Conservation (phyloP, 2,888 invertebrate genomes). For the Phaedon cochleariae region DNA sequence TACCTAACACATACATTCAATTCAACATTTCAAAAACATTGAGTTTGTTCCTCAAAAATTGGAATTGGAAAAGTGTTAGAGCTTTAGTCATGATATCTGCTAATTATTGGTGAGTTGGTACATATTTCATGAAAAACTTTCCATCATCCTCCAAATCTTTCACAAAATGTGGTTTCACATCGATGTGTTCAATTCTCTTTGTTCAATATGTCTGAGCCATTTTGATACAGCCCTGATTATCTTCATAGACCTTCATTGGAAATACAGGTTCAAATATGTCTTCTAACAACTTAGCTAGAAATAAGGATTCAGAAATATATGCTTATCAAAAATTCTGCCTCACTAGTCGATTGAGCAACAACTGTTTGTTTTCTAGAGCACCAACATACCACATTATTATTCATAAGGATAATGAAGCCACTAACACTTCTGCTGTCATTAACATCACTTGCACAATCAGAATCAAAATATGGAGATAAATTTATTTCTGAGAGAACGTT, state of each 20-base stretch:
- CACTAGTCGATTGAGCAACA: conserved; percentile 1
- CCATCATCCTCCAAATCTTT: background rate
- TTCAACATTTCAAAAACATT: no score
- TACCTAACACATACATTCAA: no score
- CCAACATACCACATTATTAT: background rate
- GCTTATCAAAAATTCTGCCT: conserved; percentile 6
- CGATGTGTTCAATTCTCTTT: background rate
- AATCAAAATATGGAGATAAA: conserved; percentile 9
- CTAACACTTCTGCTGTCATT: no score
- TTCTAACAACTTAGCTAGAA: no score
- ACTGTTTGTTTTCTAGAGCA: background rate
- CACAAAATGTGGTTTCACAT: background rate
- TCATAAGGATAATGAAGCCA: no score
- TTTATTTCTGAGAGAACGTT: no score
- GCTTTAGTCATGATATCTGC: background rate
- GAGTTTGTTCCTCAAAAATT: no score
- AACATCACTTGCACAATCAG: no score
- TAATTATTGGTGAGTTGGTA: background rate
- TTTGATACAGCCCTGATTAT: no score
- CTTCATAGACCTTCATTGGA: conserved; percentile 3
- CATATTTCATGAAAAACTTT: background rate
- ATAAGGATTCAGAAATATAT: no score
- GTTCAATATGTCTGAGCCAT: conserved; percentile 2
- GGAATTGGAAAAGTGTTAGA: background rate
- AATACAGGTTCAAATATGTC: background rate